Percentiles rank a stretch among this genome's conserved stretches.
Evolutionary conservation across 1,140 invertebrate genomes (phyloP).

Genomic region (Drosophila nasuta): DNA sequence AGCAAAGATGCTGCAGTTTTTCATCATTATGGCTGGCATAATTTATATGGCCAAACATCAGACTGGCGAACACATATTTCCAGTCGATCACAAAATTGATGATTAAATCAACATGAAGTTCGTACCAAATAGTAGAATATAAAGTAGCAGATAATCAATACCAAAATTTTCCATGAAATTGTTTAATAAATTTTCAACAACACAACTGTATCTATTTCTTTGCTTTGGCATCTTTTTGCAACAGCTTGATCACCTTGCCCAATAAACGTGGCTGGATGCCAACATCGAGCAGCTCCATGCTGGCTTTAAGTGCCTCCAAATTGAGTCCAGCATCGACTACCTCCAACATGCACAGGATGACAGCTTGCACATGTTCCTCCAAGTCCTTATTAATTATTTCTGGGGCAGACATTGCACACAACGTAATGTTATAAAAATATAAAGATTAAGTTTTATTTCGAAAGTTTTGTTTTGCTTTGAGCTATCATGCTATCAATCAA

Average conservation of each 20-base stretch:
- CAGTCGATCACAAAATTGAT: constrained; percentile 1
- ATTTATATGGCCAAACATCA: constrained; percentile 46
- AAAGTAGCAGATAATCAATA: too few relatives aligned
- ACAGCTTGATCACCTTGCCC: constrained; percentile 13
- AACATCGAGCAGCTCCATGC: constrained; percentile 18
- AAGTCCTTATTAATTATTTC: not conserved
- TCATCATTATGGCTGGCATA: constrained; percentile 65
- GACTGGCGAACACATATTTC: constrained; percentile 15
- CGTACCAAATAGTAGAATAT: not conserved
- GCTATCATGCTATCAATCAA: constrained; percentile 23
- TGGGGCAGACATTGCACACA: constrained; percentile 28
- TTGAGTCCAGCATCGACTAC: constrained; percentile 36
- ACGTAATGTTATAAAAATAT: not conserved
- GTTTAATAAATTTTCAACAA: constrained; percentile 16
- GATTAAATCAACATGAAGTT: constrained; percentile 4
- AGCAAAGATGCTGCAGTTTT: constrained; percentile 69
- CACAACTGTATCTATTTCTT: not conserved
- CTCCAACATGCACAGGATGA: constrained; percentile 26
- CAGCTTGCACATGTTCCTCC: not conserved
- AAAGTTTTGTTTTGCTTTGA: constrained; percentile 9
- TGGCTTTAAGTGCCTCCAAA: constrained; percentile 29
- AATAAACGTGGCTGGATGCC: constrained; percentile 21
- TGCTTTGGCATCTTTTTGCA: not conserved
- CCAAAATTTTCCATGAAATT: constrained; percentile 6
- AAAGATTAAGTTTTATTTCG: not conserved